Base-by-base conservation (phyloP, 2,888 invertebrate species). In the Euzophera pinguis region DNA sequence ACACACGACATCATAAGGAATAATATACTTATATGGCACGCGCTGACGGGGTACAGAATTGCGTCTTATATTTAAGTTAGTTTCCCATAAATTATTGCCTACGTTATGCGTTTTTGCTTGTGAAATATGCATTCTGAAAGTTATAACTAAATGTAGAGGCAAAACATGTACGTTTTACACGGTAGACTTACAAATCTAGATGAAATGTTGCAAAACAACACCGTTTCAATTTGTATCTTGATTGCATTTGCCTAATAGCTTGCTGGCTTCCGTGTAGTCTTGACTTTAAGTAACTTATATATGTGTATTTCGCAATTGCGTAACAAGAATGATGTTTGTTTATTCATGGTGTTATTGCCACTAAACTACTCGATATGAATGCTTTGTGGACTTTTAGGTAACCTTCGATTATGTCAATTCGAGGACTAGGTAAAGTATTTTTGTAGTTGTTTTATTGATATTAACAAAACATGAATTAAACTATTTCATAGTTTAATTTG, bases 251-350 rank as follows among this genome's bases (percentile, higher is more conserved):
- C 43, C 35, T 32, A 37, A 42, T 35, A 17, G 43, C 34, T 34
- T 51, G 17, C 22, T 29, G 51, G 43, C 35, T 51, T 51, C 51
- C 51, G 51, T 34, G 50, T 55, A 53, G 35, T 47, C 50, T 47
- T 39, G 38, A 50, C 51, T 48, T 53, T 14, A 55, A 57, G 57
- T 61, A 50, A 52, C 59, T 61, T 58, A 60, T 65, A n/a, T n/a
- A 66, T 63, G 58, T 61, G 54, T 62, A 59, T 75, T 73, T 71
- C 68, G 64, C 65, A 77, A 77, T 67, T 69, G 65, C 73, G 75
- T 61, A 72, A 64, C 64, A 57, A 53, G 60, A 52, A 56, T 48
- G 50, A 50, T 51, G 54, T 56, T 45, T 45, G 27, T 45, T 45
- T 56, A 57, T 55, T 55, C 51, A 52, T 59, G 54, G 50, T 47